A percentile compares a stretch with the other conserved stretches of the same genome.
Evolutionary conservation across 2,888 invertebrate genomes (phyloP).

Genomic region (Mayetiola destructor): DNA sequence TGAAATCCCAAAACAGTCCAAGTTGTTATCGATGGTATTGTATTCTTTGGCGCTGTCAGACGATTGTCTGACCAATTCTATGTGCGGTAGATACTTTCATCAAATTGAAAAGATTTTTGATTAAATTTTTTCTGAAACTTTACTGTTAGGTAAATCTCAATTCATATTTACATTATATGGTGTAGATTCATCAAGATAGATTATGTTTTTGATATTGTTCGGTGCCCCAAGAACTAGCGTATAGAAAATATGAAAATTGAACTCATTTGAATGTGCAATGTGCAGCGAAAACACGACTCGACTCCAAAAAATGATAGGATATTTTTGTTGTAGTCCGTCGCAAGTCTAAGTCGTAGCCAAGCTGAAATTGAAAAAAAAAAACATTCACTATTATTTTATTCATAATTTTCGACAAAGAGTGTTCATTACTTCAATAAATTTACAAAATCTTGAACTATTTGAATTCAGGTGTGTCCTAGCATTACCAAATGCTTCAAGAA

Average conservation of each 20-base stretch:
- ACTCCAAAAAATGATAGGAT: neutral
- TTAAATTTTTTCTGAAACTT: too few relatives aligned
- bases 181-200: neutral
- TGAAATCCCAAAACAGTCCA: neutral
- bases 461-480: neutral
- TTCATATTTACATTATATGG: neutral
- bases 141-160: neutral
- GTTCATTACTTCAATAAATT: neutral
- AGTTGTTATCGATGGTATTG: neutral
- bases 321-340: neutral
- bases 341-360: neutral
- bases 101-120: neutral
- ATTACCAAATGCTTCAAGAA: constrained; percentile 1
- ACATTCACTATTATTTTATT: neutral
- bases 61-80: neutral
- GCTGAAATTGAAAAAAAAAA: neutral
- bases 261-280: neutral
- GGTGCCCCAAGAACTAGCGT: neutral
- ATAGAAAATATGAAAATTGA: neutral
- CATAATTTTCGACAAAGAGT: neutral
- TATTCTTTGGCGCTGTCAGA: neutral
- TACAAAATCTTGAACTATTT: neutral
- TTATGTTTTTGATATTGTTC: neutral
- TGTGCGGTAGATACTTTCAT: neutral
- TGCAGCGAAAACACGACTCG: neutral